Percentiles rank a stretch among this genome's conserved stretches.
phyloP scores from a whole-genome alignment of 2,888 invertebrate genomes.

The Drosophila mettleri region DNA sequence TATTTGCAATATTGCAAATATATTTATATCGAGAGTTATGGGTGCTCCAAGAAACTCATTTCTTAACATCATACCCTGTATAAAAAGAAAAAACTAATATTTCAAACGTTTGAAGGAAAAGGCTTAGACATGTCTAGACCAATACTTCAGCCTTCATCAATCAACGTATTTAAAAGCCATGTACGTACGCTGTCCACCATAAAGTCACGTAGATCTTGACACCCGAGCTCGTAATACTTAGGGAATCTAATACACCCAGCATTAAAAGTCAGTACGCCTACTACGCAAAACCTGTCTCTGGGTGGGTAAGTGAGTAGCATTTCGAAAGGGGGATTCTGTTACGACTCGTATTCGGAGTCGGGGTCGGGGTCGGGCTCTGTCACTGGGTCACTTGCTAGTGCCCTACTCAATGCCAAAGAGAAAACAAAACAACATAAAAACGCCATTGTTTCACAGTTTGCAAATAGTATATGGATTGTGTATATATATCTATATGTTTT shows the following conservation, averaged over 20 bases:
- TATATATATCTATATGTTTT: not conserved
- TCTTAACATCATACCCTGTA: not conserved
- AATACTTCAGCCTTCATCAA: constrained; percentile 16
- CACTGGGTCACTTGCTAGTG: constrained; percentile 62
- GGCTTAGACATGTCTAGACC: constrained; percentile 15
- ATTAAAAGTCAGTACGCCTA: constrained; percentile 35
- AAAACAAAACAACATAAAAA: constrained; percentile 60
- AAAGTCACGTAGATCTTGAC: constrained; percentile 23
- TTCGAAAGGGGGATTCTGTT: constrained; percentile 4
- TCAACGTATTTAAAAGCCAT: constrained; percentile 20
- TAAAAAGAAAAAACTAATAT: not conserved
- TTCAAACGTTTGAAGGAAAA: not conserved
- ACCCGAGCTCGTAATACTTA: constrained; percentile 21
- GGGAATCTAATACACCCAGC: constrained; percentile 30
- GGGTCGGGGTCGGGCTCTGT: constrained; percentile 22
- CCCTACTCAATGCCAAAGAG: constrained; percentile 46
- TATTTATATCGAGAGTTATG: not conserved
- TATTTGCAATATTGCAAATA: not conserved
- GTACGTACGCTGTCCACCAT: constrained; percentile 11
- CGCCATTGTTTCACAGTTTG: constrained; percentile 55
- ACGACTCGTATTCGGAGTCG: constrained; percentile 13
- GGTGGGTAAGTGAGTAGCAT: not conserved
- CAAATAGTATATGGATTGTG: constrained; percentile 11
- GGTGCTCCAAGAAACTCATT: not conserved
- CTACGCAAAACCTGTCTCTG: constrained; percentile 48